These are phyloP conservation scores for Caenorhabditis macrosperma DNA, from an alignment of 2,888 invertebrate genomes.

Conservation along the genomic window DNA sequence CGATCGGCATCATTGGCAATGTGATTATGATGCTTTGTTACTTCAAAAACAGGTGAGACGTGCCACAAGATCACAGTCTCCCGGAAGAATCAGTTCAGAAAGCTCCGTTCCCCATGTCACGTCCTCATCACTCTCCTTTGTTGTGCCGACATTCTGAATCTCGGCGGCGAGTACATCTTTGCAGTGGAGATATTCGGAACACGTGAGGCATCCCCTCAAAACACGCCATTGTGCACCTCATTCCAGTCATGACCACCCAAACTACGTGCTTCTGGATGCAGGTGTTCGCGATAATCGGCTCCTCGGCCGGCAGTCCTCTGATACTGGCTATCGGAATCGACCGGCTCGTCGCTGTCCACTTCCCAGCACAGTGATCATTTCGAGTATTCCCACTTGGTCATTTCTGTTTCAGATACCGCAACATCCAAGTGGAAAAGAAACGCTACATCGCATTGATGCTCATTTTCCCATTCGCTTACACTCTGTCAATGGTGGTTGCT, in stretches of 20 bases:
- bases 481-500: background rate
- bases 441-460: background rate
- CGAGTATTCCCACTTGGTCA: conserved; percentile 15
- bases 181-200: background rate
- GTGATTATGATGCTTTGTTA: background rate
- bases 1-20: background rate
- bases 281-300: conserved; percentile 32
- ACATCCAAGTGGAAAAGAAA: background rate
- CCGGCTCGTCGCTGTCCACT: conserved; percentile 42
- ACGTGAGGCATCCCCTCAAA: background rate
- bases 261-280: conserved; percentile 32
- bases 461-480: background rate
- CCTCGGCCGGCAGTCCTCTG: conserved; percentile 29
- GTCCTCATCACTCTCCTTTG: background rate
- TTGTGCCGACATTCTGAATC: background rate
- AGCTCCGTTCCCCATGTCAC: background rate
- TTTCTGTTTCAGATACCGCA: background rate
- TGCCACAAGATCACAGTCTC: background rate
- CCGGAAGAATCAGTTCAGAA: background rate
- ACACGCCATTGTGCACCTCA: too few species aligned
- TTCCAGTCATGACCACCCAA: conserved; percentile 31
- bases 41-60: background rate
- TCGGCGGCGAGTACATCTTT: background rate
- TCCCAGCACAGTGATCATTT: conserved; percentile 37
- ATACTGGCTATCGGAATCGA: conserved; percentile 48